Evolutionary conservation across 2,113 vertebrate species (phyloP).

Genomic region (Oncorhynchus keta): DNA sequence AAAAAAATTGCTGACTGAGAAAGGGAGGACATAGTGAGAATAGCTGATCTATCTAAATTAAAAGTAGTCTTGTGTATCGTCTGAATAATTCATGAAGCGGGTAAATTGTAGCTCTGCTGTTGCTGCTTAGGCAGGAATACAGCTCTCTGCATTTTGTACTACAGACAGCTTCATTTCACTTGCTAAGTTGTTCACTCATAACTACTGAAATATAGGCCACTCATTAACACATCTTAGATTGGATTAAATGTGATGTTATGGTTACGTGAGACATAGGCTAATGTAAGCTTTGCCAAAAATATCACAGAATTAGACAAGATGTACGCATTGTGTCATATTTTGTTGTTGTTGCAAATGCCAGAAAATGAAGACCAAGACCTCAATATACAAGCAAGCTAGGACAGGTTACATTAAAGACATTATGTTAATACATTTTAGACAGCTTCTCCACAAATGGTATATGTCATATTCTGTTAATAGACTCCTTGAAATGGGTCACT

Average conservation of each 20-base stretch:
- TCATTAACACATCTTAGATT: background rate
- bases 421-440: constrained; percentile 6
- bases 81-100: constrained; percentile 67
- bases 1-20: constrained; percentile 66
- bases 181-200: constrained; percentile 44
- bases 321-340: background rate
- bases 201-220: constrained; percentile 35
- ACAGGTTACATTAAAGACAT: constrained; percentile 28
- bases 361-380: background rate
- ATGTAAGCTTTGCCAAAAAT: background rate
- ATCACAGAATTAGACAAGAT: background rate
- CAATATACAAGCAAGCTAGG: background rate
- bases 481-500: background rate
- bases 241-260: background rate
- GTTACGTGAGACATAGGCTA: background rate
- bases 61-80: constrained; percentile 60
- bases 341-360: background rate
- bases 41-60: constrained; percentile 63
- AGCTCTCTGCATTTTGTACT: constrained; percentile 43
- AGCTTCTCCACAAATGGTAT: too few relatives aligned
- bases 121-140: constrained; percentile 32
- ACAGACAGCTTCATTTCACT: constrained; percentile 40
- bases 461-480: background rate
- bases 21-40: constrained; percentile 59
- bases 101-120: constrained; percentile 47